phyloP scores from a whole-genome alignment of 2,113 vertebrate genomes.

The Hydrochoerus hydrochaeris region DNA sequence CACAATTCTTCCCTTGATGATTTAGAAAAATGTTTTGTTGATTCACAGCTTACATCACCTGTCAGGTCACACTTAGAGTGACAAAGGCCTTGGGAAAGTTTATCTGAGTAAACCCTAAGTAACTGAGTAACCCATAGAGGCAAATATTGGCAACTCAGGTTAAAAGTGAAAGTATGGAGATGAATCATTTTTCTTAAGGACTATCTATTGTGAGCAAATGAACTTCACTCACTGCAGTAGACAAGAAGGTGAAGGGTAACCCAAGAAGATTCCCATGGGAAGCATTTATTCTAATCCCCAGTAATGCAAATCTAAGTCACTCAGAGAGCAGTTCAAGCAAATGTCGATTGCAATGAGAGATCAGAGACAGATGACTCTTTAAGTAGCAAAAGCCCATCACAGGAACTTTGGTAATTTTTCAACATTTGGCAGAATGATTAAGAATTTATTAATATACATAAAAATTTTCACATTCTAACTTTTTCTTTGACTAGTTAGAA shows the following conservation, averaged over 20 bases:
- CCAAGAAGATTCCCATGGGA: slow-evolving; percentile 20
- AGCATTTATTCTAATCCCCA: slow-evolving; percentile 47
- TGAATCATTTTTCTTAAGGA: slow-evolving; percentile 59
- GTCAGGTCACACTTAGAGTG: slow-evolving; percentile 16
- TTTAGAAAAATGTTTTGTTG: slow-evolving; percentile 11
- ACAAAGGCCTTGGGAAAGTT: slow-evolving; percentile 59
- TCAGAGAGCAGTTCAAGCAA: slow-evolving; percentile 55
- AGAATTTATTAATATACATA: slow-evolving; percentile 18
- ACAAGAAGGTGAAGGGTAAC: slow-evolving; percentile 29
- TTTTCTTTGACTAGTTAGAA: neutral
- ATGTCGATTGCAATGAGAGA: slow-evolving; percentile 46
- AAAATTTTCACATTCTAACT: neutral
- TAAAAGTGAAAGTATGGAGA: slow-evolving; percentile 24
- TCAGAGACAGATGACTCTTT: slow-evolving; percentile 13
- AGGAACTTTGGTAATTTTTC: slow-evolving; percentile 37
- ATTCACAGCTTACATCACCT: neutral
- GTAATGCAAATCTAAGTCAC: slow-evolving; percentile 42
- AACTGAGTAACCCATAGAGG: slow-evolving; percentile 55
- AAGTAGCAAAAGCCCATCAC: neutral
- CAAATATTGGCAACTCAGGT: slow-evolving; percentile 62
- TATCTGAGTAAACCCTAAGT: slow-evolving; percentile 50
- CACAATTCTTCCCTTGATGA: slow-evolving; percentile 35
- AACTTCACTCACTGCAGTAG: neutral
- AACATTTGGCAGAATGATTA: slow-evolving; percentile 27
- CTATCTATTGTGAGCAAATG: slow-evolving; percentile 36